Evolutionary conservation across 2,797 vertebrate species (phyloP).

Genomic region (Lerista edwardsae): DNA sequence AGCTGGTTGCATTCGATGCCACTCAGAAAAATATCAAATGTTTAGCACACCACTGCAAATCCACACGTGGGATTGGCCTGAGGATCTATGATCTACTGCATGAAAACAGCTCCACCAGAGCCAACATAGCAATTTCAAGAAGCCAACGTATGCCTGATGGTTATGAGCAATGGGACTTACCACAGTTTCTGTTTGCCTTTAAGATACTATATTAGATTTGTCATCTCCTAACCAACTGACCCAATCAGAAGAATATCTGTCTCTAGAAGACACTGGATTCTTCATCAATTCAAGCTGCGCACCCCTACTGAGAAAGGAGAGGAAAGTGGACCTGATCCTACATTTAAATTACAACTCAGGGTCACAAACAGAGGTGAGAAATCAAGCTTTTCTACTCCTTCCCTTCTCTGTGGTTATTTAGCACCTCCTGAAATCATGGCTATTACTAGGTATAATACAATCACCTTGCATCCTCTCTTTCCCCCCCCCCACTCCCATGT

Average conservation of each 20-base stretch:
- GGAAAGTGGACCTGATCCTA: conserved; percentile 82
- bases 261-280: conserved; percentile 84
- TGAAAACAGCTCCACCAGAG: background rate
- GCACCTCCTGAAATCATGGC: background rate
- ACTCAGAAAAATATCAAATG: no score
- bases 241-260: conserved; percentile 73
- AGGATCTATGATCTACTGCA: no score
- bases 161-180: background rate
- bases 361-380: conserved; percentile 74
- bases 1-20: background rate
- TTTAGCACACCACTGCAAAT: background rate
- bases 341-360: conserved; percentile 80
- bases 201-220: conserved; percentile 82
- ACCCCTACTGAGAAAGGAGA: conserved; percentile 80
- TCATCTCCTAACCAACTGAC: conserved; percentile 85
- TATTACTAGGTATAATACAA: background rate
- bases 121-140: background rate
- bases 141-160: background rate
- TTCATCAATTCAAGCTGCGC: conserved; percentile 83
- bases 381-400: background rate
- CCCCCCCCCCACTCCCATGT: no score
- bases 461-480: background rate
- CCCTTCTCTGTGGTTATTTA: background rate
- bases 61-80: background rate
- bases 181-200: conserved; percentile 51